Percentiles rank a stretch among this genome's conserved stretches.
phyloP scores from a whole-genome alignment of 2,113 vertebrate genomes.

The Osmerus eperlanus region DNA sequence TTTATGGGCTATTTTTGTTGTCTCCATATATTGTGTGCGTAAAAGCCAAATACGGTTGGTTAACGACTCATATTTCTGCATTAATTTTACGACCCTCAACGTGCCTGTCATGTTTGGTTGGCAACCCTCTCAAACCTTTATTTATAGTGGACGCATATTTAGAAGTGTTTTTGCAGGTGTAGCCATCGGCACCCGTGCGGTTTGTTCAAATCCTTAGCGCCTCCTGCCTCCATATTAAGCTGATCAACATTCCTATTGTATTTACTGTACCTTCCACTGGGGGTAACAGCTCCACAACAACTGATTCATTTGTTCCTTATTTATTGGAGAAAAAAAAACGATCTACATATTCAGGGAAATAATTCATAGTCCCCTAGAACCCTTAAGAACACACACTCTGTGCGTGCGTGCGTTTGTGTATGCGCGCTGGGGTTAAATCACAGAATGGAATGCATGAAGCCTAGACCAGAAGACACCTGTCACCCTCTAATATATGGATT shows the following conservation, averaged over 20 bases:
- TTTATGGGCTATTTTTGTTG: background rate
- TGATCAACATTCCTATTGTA: constrained; percentile 69
- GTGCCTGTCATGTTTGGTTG: background rate
- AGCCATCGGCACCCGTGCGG: constrained; percentile 19
- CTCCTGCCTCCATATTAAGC: constrained; percentile 56
- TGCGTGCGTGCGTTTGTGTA: background rate
- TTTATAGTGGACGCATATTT: constrained; percentile 8
- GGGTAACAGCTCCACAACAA: constrained; percentile 17
- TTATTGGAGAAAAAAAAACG: constrained; percentile 31
- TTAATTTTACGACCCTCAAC: constrained; percentile 4
- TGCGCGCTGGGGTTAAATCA: constrained; percentile 6
- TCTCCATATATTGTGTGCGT: background rate
- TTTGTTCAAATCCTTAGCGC: constrained; percentile 32
- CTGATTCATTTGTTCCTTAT: constrained; percentile 10
- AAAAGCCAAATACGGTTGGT: background rate
- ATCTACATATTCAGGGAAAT: constrained; percentile 19
- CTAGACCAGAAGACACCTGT: constrained; percentile 13
- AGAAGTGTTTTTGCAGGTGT: constrained; percentile 52
- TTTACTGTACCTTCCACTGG: constrained; percentile 61
- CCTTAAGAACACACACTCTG: background rate
- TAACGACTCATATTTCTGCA: background rate
- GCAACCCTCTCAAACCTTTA: background rate
- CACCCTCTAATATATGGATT: constrained; percentile 10
- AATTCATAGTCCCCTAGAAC: background rate
- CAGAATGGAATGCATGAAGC: constrained; percentile 6